Conservation (phyloP, 2,888 invertebrate genomes). For the Diploptera punctata region DNA sequence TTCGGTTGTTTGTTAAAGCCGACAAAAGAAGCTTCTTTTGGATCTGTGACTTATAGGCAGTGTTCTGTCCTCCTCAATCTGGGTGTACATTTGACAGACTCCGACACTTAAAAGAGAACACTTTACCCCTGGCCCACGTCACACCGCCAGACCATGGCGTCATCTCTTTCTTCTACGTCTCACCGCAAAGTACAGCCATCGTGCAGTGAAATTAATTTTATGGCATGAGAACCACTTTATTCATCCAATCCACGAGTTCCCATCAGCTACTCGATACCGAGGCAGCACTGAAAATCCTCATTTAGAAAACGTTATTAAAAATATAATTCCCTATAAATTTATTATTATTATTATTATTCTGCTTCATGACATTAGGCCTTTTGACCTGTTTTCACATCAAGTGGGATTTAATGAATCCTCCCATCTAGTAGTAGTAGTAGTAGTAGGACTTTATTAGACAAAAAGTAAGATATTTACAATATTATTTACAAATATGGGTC, state of each 20-base stretch:
- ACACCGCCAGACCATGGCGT: conserved; percentile 13
- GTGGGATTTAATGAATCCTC: too few species aligned
- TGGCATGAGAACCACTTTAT: conserved; percentile 5
- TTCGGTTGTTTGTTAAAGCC: not conserved
- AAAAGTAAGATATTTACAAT: too few species aligned
- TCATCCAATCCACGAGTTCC: not conserved
- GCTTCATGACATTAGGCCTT: too few species aligned
- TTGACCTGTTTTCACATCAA: too few species aligned
- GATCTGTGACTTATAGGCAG: not conserved
- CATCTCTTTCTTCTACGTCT: conserved; percentile 7
- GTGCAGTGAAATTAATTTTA: conserved; percentile 3
- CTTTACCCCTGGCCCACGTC: conserved; percentile 13
- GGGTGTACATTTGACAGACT: conserved; percentile 16
- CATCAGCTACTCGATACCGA: too few species aligned
- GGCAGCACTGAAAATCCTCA: too few species aligned
- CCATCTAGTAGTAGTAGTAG: too few species aligned
- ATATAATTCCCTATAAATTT: too few species aligned
- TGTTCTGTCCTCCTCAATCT: conserved; percentile 8
- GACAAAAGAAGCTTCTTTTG: not conserved
- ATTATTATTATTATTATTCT: too few species aligned
- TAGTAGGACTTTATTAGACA: too few species aligned
- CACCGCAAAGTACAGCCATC: conserved; percentile 8
- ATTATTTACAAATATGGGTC: too few species aligned
- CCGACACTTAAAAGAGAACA: conserved; percentile 13
- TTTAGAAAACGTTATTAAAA: too few species aligned